phyloP scores from a whole-genome alignment of 2,113 vertebrate species.

The Solea senegalensis region DNA sequence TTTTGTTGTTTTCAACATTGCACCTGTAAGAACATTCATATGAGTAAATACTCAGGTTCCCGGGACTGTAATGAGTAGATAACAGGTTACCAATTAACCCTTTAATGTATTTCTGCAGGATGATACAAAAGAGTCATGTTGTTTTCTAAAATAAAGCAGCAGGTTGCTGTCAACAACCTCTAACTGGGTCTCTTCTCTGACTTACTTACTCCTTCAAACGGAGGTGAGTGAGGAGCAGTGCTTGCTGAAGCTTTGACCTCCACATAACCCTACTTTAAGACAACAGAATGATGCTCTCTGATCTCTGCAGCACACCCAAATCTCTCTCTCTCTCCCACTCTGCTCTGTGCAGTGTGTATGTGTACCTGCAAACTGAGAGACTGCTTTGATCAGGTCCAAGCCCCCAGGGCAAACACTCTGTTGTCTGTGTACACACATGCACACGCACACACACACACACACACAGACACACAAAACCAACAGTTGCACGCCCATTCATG shows the following conservation, averaged over 20 bases:
- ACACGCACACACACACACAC: conserved; percentile 20
- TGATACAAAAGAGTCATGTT: too few relatives aligned
- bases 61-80: too few relatives aligned
- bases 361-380: conserved; percentile 72
- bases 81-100: too few relatives aligned
- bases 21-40: too few relatives aligned
- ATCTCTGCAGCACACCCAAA: conserved; percentile 49
- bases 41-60: too few relatives aligned
- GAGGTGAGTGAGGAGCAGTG: conserved; percentile 26
- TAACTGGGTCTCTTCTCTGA: conserved; percentile 11
- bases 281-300: conserved; percentile 58
- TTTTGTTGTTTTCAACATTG: too few relatives aligned
- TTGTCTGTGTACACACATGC: conserved; percentile 20
- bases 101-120: too few relatives aligned
- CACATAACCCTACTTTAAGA: conserved; percentile 62
- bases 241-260: conserved; percentile 57
- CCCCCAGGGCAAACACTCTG: conserved; percentile 58
- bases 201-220: neutral
- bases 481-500: conserved; percentile 35
- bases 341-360: conserved; percentile 57
- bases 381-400: conserved; percentile 73
- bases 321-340: conserved; percentile 27
- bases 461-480: conserved; percentile 2
- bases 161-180: too few relatives aligned
- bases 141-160: too few relatives aligned